Evolutionary conservation across 2,113 vertebrate genomes (phyloP).

Genomic region (Oncorhynchus mykiss): DNA sequence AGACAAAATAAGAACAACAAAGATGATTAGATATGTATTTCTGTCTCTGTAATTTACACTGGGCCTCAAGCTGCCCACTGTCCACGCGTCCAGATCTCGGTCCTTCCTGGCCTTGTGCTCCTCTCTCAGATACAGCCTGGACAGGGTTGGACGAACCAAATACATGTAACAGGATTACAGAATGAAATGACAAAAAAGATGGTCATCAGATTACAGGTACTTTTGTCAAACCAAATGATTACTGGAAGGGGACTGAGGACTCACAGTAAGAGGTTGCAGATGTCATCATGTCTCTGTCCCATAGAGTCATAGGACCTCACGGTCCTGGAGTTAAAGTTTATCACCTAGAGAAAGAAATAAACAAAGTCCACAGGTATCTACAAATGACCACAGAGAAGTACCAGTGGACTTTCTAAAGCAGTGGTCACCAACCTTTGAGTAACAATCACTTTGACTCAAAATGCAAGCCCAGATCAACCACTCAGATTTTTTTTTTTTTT

Average conservation of each 20-base stretch:
- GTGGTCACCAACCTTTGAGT: no score
- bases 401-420: no score
- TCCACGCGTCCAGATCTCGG: conserved; percentile 84
- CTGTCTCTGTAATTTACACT: conserved; percentile 64
- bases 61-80: conserved; percentile 75
- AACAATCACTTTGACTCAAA: no score
- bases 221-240: background rate
- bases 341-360: conserved; percentile 70
- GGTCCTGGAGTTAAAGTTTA: conserved; percentile 80
- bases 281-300: conserved; percentile 80
- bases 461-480: no score
- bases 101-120: conserved; percentile 85
- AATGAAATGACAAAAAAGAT: background rate
- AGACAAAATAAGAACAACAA: no score
- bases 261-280: conserved; percentile 85
- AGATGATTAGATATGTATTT: no score
- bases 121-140: conserved; percentile 85
- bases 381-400: background rate
- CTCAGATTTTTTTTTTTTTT: no score
- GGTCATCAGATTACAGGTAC: background rate
- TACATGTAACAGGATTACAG: background rate
- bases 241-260: conserved; percentile 49
- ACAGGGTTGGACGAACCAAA: background rate
- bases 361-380: background rate
- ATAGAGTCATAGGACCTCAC: conserved; percentile 88